A percentile compares a stretch with the other conserved stretches of the same genome.
Conservation (phyloP, 2,888 invertebrate species). For the Pheosia gnoma region DNA sequence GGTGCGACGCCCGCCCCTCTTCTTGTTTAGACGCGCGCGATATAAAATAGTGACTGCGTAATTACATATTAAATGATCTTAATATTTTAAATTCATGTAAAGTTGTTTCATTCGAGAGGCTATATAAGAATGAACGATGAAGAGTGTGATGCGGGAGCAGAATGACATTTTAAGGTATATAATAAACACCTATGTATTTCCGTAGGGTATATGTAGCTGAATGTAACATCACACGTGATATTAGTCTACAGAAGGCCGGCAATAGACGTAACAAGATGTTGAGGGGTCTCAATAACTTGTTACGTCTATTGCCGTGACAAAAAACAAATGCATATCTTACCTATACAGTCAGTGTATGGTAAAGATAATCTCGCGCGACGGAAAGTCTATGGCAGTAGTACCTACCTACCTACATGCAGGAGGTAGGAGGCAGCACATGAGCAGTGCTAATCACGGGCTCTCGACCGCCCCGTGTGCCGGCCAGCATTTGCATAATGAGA, state of each 20-base stretch:
- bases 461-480: conserved; percentile 10
- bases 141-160: too few species aligned
- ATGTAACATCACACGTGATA: too few species aligned
- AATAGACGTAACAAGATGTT: too few species aligned
- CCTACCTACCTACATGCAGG: conserved; percentile 38
- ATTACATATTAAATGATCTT: conserved; percentile 19
- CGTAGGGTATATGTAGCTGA: too few species aligned
- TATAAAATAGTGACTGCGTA: conserved; percentile 31
- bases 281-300: too few species aligned
- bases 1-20: conserved; percentile 27
- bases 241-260: too few species aligned
- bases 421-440: conserved; percentile 25
- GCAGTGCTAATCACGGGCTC: conserved; percentile 43
- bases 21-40: conserved; percentile 25
- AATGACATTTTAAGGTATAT: too few species aligned
- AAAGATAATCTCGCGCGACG: background rate
- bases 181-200: too few species aligned
- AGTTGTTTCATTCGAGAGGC: conserved; percentile 5
- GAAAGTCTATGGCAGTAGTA: background rate
- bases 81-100: conserved; percentile 16
- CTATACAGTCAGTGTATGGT: background rate
- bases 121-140: background rate
- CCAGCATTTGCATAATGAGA: conserved; percentile 56
- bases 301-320: too few species aligned
- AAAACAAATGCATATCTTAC: too few species aligned